Base-by-base conservation (phyloP, 2,797 vertebrate genomes). In the Hippoglossus hippoglossus region DNA sequence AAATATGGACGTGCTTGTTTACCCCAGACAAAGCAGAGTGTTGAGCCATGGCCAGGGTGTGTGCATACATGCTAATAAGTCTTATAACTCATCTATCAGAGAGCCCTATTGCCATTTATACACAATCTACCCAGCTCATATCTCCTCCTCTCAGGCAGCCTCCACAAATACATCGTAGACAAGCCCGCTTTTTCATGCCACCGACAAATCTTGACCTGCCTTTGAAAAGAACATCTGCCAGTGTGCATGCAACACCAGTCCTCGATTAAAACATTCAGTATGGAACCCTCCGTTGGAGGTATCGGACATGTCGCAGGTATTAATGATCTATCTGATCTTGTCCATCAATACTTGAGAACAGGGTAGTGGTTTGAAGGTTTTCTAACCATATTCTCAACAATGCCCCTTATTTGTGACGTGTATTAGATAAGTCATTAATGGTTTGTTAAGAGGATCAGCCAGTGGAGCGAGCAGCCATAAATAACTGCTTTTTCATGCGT, bases 41-140 rank as follows among this genome's bases (percentile, higher is more conserved):
- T 71, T 51, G 31, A 54, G 58, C 26, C 58, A 46, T 24, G 44
- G 67, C 41, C 34, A 19, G 39, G 36, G 49, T 67, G 75, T 79
- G 75, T 77, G 77, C 81, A 77, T 66, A 79, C 76, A 80, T 85
- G 70, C 75, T 83, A 76, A 89, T 86, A 36, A 69, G 36, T 73
- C 54, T 73, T 79, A 80, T 86, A 84, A 79, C 57, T 63, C 76
- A 55, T 68, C 73, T 65, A 68, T 79, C 83, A 80, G 36, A 66
- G 63, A 75, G 49, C 41, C 69, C 71, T 75, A 78, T 63, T 83
- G 76, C 56, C 71, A 64, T 79, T 79, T 74, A 77, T 47, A 62
- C 73, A 64, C n/a, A 71, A 21, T 74, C 63, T 65, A 39, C 51
- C 19, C 39, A 59, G 72, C 66, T 74, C 63, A 22, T 73, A 64